Conservation (phyloP, 2,888 invertebrate species). For the Pandemis heparana region DNA sequence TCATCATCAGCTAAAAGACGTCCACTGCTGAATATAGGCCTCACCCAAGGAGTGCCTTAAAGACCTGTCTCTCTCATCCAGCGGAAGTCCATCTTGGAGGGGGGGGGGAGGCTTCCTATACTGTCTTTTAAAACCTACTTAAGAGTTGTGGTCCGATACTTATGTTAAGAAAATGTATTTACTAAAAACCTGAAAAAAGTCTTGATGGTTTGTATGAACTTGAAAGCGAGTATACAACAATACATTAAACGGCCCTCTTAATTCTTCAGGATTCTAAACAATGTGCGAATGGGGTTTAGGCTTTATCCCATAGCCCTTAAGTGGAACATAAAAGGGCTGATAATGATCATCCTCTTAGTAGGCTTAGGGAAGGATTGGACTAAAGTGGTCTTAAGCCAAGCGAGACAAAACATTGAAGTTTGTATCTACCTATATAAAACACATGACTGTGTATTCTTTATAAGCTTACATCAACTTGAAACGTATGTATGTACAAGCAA, state of each 20-base stretch:
- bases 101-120: too few relatives aligned
- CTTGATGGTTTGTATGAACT: background rate
- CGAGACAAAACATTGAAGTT: background rate
- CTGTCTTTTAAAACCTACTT: too few relatives aligned
- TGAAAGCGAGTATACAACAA: background rate
- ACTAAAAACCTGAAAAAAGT: too few relatives aligned
- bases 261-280: conserved; percentile 2
- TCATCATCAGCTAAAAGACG: too few relatives aligned
- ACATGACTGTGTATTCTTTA: background rate
- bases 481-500: too few relatives aligned
- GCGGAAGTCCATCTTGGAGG: too few relatives aligned
- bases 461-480: too few relatives aligned
- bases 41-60: too few relatives aligned
- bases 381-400: background rate
- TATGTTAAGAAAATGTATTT: too few relatives aligned
- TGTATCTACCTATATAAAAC: background rate
- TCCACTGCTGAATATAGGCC: too few relatives aligned
- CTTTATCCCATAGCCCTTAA: background rate
- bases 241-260: background rate
- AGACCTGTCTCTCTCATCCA: too few relatives aligned
- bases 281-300: conserved; percentile 1
- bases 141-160: too few relatives aligned
- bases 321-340: background rate
- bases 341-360: conserved; percentile 1
- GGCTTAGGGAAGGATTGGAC: background rate